These are phyloP conservation scores for Acarapis woodi DNA, from an alignment of 1,140 invertebrate genomes.

Conservation along the genomic window DNA sequence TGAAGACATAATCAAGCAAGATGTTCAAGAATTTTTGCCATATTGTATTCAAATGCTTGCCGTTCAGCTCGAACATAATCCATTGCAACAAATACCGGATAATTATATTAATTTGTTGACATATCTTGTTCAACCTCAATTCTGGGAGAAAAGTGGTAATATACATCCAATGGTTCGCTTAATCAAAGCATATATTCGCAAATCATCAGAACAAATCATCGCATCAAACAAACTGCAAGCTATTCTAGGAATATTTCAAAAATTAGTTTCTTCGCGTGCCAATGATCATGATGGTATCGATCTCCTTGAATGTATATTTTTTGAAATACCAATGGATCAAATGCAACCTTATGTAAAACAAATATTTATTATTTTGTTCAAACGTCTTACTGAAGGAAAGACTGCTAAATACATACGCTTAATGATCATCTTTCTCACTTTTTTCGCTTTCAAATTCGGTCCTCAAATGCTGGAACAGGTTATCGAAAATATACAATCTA, in stretches of 20 bases:
- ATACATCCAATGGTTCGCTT: conserved; percentile 64
- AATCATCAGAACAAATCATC: conserved; percentile 39
- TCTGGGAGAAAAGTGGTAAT: conserved; percentile 77
- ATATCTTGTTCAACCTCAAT: conserved; percentile 46
- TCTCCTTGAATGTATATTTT: conserved; percentile 50
- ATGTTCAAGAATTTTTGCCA: conserved; percentile 86
- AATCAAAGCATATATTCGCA: conserved; percentile 49
- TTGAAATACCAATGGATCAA: conserved; percentile 31
- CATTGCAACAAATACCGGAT: conserved; percentile 26
- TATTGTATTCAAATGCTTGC: conserved; percentile 92
- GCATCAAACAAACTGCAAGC: conserved; percentile 29
- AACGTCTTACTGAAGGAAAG: conserved; percentile 61
- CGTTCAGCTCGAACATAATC: conserved; percentile 45
- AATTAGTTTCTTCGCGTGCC: conserved; percentile 70
- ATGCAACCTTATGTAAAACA: conserved; percentile 49
- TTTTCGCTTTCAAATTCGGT: conserved; percentile 49
- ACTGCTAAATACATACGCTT: conserved; percentile 69
- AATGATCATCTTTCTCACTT: conserved; percentile 59
- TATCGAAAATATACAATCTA: conserved; percentile 54
- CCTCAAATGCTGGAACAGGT: conserved; percentile 35
- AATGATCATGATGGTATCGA: conserved; percentile 91
- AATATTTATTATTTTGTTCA: conserved; percentile 67
- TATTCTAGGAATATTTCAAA: conserved; percentile 76
- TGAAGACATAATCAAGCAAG: conserved; percentile 65
- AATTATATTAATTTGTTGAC: conserved; percentile 67